Conservation (phyloP, 1,140 invertebrate species). For the Artemia franciscana region DNA sequence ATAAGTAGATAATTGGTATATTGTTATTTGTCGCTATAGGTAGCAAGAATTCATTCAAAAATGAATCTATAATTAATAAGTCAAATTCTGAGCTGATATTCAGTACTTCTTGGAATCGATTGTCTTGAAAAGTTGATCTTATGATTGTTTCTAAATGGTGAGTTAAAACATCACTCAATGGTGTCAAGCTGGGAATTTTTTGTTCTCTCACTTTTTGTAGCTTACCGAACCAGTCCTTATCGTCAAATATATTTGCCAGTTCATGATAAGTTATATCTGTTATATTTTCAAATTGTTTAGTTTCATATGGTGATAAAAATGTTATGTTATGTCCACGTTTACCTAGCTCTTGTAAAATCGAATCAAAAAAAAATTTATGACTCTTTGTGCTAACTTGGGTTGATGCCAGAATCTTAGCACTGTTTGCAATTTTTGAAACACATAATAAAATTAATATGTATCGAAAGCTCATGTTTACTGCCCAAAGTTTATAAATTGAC, state of each 20-base stretch:
- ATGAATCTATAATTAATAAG: constrained; percentile 16
- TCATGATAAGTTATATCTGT: background rate
- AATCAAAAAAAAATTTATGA: background rate
- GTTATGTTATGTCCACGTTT: background rate
- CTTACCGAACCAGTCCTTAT: background rate
- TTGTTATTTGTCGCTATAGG: constrained; percentile 23
- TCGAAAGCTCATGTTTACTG: too few relatives aligned
- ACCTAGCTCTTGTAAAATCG: background rate
- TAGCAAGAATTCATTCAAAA: constrained; percentile 16
- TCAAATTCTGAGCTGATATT: constrained; percentile 13
- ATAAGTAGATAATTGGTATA: constrained; percentile 29
- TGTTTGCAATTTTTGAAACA: too few relatives aligned
- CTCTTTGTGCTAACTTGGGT: background rate
- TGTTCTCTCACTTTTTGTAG: background rate
- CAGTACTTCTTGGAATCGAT: background rate
- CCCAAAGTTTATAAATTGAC: too few relatives aligned
- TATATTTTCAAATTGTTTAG: background rate
- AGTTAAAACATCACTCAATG: background rate
- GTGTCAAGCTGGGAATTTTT: background rate
- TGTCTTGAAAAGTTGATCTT: background rate
- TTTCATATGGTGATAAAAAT: background rate
- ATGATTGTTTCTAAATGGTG: background rate
- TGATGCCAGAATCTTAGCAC: background rate
- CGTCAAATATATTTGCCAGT: background rate
- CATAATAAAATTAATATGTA: too few relatives aligned